Percentiles rank a stretch among this genome's conserved stretches.
Evolutionary conservation across 1,140 invertebrate genomes (phyloP).

Genomic region (Plutomurus gul): DNA sequence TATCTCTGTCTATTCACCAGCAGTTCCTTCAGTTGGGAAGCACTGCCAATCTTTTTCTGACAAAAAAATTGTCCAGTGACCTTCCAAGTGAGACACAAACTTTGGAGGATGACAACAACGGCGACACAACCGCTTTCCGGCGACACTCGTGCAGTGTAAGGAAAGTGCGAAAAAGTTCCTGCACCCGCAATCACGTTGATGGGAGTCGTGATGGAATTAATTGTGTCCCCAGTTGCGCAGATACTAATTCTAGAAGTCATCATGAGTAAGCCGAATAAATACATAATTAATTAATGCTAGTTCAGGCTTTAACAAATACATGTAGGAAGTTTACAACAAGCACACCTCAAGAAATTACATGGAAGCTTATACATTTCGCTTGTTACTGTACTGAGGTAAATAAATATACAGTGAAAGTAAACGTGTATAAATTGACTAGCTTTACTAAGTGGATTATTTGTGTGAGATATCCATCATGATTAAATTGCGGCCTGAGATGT

Average conservation of each 20-base stretch:
- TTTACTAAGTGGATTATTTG: too few species aligned
- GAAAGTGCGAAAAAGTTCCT: not conserved
- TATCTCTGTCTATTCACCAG: not conserved
- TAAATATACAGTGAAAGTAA: too few species aligned
- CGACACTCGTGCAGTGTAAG: not conserved
- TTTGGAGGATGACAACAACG: not conserved
- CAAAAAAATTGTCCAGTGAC: not conserved
- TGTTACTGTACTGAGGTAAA: too few species aligned
- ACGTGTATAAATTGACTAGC: too few species aligned
- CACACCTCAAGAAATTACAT: too few species aligned
- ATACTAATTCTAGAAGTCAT: not conserved
- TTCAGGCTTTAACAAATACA: too few species aligned
- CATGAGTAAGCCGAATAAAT: constrained; percentile 16
- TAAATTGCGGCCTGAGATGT: too few species aligned
- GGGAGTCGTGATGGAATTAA: not conserved
- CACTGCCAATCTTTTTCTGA: not conserved
- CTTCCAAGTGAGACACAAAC: not conserved
- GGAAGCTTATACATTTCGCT: too few species aligned
- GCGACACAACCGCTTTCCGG: not conserved
- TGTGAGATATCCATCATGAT: too few species aligned
- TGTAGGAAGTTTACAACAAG: too few species aligned
- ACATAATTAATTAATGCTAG: not conserved
- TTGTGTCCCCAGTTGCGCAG: not conserved
- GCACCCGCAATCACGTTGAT: not conserved
- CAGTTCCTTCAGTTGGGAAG: not conserved